Evolutionary conservation across 1,140 invertebrate species (phyloP).

Genomic region (Holcopasites calliopsidis): DNA sequence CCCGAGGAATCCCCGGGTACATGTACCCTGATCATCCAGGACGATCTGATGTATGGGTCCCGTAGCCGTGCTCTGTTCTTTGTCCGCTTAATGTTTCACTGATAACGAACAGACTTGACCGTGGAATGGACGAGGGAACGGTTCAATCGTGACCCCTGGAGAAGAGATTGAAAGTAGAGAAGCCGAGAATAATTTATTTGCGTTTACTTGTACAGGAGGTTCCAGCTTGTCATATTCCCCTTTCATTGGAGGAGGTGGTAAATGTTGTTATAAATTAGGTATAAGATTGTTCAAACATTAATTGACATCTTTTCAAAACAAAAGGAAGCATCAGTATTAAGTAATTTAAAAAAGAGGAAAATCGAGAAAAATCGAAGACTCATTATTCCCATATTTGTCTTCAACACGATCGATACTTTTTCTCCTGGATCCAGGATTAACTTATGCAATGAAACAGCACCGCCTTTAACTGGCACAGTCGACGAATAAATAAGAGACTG

Average conservation of each 20-base stretch:
- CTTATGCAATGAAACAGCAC: neutral
- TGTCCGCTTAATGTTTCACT: constrained; percentile 1
- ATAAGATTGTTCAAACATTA: no score
- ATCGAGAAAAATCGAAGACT: neutral
- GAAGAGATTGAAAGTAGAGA: neutral
- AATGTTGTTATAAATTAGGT: no score
- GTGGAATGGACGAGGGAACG: neutral
- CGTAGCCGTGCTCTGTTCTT: constrained; percentile 2
- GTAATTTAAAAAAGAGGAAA: no score
- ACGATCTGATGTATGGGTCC: neutral
- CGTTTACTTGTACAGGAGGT: no score
- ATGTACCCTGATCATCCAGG: neutral
- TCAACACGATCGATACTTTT: neutral
- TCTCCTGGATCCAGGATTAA: neutral
- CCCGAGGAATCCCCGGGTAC: constrained; percentile 21
- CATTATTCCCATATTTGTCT: neutral
- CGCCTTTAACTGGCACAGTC: neutral
- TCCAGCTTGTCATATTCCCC: no score
- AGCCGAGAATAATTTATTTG: neutral
- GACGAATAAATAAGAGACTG: constrained; percentile 17
- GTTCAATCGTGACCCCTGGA: neutral
- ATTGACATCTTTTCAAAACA: no score
- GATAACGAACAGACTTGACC: constrained; percentile 4
- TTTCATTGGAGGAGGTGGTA: no score
- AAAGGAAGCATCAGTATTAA: no score